Evolutionary conservation across 2,888 invertebrate genomes (phyloP), one percentile per base, ranked within the genome.

Genomic region (Diarsia brunnea): DNA sequence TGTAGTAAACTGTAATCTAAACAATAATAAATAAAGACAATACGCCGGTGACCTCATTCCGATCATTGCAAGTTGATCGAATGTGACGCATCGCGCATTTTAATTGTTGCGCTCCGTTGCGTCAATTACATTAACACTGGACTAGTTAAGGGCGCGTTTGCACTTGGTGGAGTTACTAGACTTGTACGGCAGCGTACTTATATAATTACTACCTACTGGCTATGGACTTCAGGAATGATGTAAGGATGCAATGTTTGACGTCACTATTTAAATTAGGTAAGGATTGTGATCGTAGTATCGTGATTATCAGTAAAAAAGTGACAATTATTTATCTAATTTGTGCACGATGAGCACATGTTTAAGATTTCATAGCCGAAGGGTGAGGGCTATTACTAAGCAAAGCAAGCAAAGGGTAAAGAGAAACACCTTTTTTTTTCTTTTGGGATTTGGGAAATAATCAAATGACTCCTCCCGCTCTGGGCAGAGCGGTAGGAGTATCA

Each of bases 1-100:
- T 68, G 66, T 51, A 68, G 24, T 66, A 86, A 85, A 89, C 71
- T 84, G 89, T 87, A 88, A 89, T 90, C 89, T 89, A 89, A 91
- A 92, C 90, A 92, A 92, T 91, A 92, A 91, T 91, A 91, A 90
- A 90, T 89, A 90, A 88, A 90, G 88, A 91, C 91, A 92, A 92
- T 92, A 90, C 89, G 87, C 85, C 79, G 86, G 88, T 92, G 93
- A 93, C 93, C 93, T 94, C 93, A 93, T 92, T 93, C 84, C 89
- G 77, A 89, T 90, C 88, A 88, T 90, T 89, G 86, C 87, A 75
- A 84, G 87, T 86, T 85, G 88, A 91, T 91, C 91, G 88, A 90
- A 91, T 85, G 88, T 90, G 90, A 91, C 90, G 91, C 90, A 87
- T 83, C 76, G 76, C 78, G 92, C 90, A 93, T 93, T 91, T 89